phyloP scores from a whole-genome alignment of 2,888 invertebrate species.

The Corbicula japonica region DNA sequence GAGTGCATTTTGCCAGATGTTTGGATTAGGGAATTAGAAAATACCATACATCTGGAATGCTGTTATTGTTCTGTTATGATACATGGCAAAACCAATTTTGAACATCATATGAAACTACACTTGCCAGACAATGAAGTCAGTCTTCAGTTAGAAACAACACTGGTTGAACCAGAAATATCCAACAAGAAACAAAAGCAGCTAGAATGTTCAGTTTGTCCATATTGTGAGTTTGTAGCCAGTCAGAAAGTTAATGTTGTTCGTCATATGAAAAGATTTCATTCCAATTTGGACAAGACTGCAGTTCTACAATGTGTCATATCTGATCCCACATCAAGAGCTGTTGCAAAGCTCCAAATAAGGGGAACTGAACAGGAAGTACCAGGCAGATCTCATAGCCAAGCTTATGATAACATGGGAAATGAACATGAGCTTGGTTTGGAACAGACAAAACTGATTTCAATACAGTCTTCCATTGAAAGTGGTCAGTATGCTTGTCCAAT shows the following conservation, averaged over 20 bases:
- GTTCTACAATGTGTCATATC: neutral
- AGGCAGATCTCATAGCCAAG: too few species aligned
- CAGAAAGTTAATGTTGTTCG: neutral
- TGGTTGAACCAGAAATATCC: too few species aligned
- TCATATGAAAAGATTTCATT: slow-evolving; percentile 9
- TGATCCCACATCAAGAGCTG: neutral
- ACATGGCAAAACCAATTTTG: slow-evolving; percentile 2
- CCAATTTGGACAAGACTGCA: neutral
- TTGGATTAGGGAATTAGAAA: slow-evolving; percentile 2
- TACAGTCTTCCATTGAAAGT: neutral
- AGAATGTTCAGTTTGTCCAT: slow-evolving; percentile 11
- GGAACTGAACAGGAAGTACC: too few species aligned
- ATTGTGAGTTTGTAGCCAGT: slow-evolving; percentile 6
- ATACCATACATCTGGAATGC: neutral
- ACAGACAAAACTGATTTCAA: too few species aligned
- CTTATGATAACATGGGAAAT: too few species aligned
- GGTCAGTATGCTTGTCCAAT: slow-evolving; percentile 8
- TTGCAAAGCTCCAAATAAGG: too few species aligned
- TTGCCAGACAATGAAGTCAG: neutral
- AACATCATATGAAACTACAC: slow-evolving; percentile 8
- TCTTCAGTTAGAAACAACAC: neutral
- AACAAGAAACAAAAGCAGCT: neutral
- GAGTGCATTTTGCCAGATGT: neutral
- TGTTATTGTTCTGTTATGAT: neutral
- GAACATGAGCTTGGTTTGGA: too few species aligned